A percentile compares a stretch with the other conserved stretches of the same genome.
Evolutionary conservation across 2,888 invertebrate species (phyloP).

Genomic region (Drosophila gaucha): DNA sequence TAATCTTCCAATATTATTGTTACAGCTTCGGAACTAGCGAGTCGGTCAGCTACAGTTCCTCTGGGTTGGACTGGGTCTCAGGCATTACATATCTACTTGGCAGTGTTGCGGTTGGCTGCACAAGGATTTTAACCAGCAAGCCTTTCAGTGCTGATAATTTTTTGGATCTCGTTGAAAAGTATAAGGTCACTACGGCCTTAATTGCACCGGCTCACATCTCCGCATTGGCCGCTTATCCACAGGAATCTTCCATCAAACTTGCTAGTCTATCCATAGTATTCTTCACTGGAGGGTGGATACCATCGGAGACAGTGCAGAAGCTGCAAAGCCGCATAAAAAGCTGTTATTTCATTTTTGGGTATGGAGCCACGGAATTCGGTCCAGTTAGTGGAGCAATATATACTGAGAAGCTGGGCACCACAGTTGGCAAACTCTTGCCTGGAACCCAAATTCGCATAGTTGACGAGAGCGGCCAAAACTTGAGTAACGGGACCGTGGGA

Average conservation of each 20-base stretch:
- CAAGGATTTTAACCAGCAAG: constrained; percentile 56
- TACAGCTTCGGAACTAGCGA: constrained; percentile 19
- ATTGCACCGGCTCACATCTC: constrained; percentile 57
- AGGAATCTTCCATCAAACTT: constrained; percentile 25
- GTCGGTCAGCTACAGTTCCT: constrained; percentile 32
- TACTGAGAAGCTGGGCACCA: constrained; percentile 14
- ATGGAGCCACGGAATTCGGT: constrained; percentile 55
- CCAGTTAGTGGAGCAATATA: constrained; percentile 1
- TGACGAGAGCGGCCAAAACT: constrained; percentile 55
- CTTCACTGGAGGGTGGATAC: constrained; percentile 34
- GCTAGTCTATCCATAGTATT: constrained; percentile 6
- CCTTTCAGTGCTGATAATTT: constrained; percentile 54
- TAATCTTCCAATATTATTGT: neutral
- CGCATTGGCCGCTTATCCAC: constrained; percentile 30
- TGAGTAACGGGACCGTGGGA: constrained; percentile 61
- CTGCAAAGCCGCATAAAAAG: constrained; percentile 18
- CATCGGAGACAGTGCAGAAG: constrained; percentile 6
- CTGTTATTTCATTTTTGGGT: constrained; percentile 19
- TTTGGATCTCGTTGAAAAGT: constrained; percentile 51
- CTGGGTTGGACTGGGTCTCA: constrained; percentile 61
- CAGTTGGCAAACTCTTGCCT: constrained; percentile 50
- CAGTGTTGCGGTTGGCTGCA: constrained; percentile 37
- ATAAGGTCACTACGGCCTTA: constrained; percentile 40
- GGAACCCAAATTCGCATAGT: constrained; percentile 60
- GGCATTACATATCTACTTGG: constrained; percentile 37